Evolutionary conservation across 1,140 invertebrate genomes (phyloP).

Genomic region (Drosophila nikananu): DNA sequence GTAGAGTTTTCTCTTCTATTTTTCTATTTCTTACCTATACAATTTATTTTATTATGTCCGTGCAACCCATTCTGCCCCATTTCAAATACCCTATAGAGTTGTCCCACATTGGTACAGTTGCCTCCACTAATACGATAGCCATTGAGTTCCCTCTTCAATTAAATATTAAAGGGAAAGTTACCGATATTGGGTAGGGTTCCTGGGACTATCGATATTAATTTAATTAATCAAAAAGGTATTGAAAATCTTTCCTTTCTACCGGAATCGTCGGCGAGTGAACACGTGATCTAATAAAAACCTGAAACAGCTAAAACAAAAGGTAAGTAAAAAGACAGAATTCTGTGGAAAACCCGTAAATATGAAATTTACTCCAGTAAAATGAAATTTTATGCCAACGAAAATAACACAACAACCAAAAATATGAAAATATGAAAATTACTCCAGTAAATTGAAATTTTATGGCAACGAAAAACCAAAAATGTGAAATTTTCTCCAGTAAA

Average conservation of each 20-base stretch:
- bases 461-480: too few relatives aligned
- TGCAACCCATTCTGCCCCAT: neutral
- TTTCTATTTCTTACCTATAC: neutral
- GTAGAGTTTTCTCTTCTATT: neutral
- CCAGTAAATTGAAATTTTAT: too few relatives aligned
- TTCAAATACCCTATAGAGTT: neutral
- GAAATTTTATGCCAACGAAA: too few relatives aligned
- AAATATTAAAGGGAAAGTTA: too few relatives aligned
- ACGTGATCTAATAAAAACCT: neutral
- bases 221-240: neutral
- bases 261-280: neutral
- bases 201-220: slow-evolving; percentile 2
- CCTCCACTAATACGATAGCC: neutral
- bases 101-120: neutral
- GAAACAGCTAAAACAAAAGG: neutral
- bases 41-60: too few relatives aligned
- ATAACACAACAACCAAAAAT: too few relatives aligned
- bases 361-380: neutral
- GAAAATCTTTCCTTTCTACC: neutral
- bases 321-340: neutral
- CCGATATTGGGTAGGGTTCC: neutral
- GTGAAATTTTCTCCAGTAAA: too few relatives aligned
- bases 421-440: too few relatives aligned
- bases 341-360: neutral
- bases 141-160: neutral